phyloP scores from a whole-genome alignment of 2,888 invertebrate genomes.

The Cephus pulcher region DNA sequence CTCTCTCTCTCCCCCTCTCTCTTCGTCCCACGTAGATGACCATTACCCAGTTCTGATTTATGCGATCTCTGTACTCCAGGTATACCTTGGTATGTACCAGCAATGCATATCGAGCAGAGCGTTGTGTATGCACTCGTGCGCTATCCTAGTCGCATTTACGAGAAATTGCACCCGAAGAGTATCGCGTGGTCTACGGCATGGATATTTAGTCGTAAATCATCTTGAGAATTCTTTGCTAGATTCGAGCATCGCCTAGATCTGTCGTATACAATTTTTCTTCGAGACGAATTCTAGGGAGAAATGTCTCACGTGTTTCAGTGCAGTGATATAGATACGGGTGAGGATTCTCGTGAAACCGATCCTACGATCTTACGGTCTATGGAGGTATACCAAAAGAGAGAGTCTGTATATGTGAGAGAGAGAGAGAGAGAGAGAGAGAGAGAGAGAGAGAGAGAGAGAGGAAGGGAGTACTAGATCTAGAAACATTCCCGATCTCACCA shows the following conservation, averaged over 20 bases:
- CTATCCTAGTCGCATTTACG: neutral
- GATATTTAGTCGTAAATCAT: neutral
- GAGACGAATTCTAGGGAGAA: neutral
- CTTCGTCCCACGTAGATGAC: conserved; percentile 9
- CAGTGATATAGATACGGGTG: neutral
- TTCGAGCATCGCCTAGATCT: neutral
- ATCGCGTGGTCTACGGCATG: conserved; percentile 11
- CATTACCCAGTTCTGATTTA: neutral
- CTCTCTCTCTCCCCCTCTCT: conserved; percentile 14
- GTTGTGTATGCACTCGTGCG: neutral
- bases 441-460: too few species aligned
- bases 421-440: neutral
- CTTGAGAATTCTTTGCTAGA: neutral
- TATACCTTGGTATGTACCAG: neutral
- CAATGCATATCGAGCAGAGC: neutral
- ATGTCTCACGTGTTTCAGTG: neutral
- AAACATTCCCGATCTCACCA: neutral
- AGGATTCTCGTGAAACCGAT: neutral
- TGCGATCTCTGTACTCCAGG: neutral
- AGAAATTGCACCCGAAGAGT: conserved; percentile 7
- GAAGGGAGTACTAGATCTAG: neutral
- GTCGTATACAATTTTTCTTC: neutral
- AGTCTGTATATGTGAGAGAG: too few species aligned
- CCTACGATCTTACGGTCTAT: neutral
- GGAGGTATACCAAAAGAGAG: neutral